Conservation (phyloP, 1,140 invertebrate species). For the Phenacoccus solenopsis region DNA sequence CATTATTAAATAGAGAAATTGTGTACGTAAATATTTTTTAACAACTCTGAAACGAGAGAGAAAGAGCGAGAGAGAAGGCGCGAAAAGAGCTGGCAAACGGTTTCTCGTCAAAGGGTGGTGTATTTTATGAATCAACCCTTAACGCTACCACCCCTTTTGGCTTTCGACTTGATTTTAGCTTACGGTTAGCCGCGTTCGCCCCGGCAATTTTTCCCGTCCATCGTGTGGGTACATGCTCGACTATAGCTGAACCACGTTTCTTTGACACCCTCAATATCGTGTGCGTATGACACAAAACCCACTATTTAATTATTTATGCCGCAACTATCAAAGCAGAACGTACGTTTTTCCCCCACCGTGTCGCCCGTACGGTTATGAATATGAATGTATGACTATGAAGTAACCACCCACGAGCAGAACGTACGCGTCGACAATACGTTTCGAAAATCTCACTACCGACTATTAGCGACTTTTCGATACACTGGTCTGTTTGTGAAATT, state of each 20-base stretch:
- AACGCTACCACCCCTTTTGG: constrained; percentile 6
- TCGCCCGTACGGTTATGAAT: neutral
- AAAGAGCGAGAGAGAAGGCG: neutral
- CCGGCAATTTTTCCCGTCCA: neutral
- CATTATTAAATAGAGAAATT: too few relatives aligned
- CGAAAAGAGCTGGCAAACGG: neutral
- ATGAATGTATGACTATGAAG: neutral
- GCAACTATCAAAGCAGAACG: constrained; percentile 17
- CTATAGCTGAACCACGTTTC: neutral
- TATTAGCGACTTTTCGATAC: too few relatives aligned
- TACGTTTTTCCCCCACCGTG: neutral
- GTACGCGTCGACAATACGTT: neutral
- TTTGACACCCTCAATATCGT: constrained; percentile 16
- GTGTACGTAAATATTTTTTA: too few relatives aligned
- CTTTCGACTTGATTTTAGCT: constrained; percentile 14
- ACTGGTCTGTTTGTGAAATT: too few relatives aligned
- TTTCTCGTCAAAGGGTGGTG: neutral
- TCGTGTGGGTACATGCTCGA: neutral
- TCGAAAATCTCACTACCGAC: constrained; percentile 1
- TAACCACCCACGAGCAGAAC: neutral
- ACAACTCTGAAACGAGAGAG: too few relatives aligned
- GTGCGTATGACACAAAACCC: constrained; percentile 17
- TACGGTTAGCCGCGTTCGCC: neutral
- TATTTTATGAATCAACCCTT: neutral
- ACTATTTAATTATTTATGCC: constrained; percentile 17